Conservation (phyloP, 1,140 invertebrate genomes). For the Heliconius nattereri region DNA sequence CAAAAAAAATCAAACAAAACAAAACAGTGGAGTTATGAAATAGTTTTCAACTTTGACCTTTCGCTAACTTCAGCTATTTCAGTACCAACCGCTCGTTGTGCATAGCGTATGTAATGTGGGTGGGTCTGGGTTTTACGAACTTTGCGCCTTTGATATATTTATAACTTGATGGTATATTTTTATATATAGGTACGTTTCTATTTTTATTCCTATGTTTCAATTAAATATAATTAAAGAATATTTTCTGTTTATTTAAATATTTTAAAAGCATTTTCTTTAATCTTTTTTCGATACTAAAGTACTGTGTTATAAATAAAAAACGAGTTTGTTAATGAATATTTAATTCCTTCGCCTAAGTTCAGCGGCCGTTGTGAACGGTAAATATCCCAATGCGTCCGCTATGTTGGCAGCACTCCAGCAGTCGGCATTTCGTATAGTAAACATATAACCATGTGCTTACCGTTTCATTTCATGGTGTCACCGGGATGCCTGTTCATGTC, state of each 20-base stretch:
- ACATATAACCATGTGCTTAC: slow-evolving; percentile 59
- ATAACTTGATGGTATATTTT: not conserved
- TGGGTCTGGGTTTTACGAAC: not conserved
- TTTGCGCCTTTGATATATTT: not conserved
- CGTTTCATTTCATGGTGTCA: slow-evolving; percentile 42
- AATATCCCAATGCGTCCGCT: slow-evolving; percentile 59
- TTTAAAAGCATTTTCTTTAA: not conserved
- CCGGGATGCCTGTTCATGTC: not conserved
- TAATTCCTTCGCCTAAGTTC: slow-evolving; percentile 45
- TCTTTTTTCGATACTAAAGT: not conserved
- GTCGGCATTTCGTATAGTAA: slow-evolving; percentile 50
- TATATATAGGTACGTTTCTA: too few relatives aligned
- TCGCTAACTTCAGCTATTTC: slow-evolving; percentile 20
- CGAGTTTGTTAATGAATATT: slow-evolving; percentile 1
- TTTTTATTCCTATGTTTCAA: not conserved
- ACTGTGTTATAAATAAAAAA: not conserved
- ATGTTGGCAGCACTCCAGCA: slow-evolving; percentile 55
- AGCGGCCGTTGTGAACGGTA: slow-evolving; percentile 51
- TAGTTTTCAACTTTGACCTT: slow-evolving; percentile 33
- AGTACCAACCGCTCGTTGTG: not conserved
- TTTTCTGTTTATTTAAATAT: too few relatives aligned
- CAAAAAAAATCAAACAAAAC: slow-evolving; percentile 26
- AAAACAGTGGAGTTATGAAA: not conserved
- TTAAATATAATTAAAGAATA: not conserved
- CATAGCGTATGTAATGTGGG: not conserved